Evolutionary conservation across 2,888 invertebrate species (phyloP).

Genomic region (Dromius quadrimaculatus): DNA sequence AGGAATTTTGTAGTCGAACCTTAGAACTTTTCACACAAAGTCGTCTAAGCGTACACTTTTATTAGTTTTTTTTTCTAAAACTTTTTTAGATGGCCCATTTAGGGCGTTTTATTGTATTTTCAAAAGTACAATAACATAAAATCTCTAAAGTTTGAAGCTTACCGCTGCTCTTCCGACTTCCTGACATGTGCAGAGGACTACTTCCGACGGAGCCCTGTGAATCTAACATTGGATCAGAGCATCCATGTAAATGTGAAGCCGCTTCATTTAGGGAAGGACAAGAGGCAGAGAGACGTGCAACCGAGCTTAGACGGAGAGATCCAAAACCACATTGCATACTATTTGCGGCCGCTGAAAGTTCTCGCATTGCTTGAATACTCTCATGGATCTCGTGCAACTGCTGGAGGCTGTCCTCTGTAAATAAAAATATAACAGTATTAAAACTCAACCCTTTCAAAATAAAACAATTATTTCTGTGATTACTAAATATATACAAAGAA

Average conservation of each 20-base stretch:
- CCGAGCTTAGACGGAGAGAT: conserved; percentile 60
- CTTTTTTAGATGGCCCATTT: no score
- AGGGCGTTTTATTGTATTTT: no score
- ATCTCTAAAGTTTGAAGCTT: no score
- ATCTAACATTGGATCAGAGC: conserved; percentile 63
- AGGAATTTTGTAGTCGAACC: no score
- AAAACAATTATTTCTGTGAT: no score
- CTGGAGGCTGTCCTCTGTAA: conserved; percentile 77
- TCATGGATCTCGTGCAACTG: conserved; percentile 82
- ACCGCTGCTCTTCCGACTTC: conserved; percentile 75
- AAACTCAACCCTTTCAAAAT: no score
- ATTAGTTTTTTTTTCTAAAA: no score
- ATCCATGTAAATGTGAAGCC: conserved; percentile 59
- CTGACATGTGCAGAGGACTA: conserved; percentile 67
- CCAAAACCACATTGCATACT: conserved; percentile 20
- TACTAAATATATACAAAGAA: no score
- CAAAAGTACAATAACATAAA: no score
- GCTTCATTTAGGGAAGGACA: conserved; percentile 78
- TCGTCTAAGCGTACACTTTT: no score
- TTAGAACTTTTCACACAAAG: no score
- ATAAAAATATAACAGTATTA: neutral
- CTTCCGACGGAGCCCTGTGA: conserved; percentile 70
- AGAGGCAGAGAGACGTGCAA: conserved; percentile 76
- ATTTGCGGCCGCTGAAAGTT: conserved; percentile 65
- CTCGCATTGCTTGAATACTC: conserved; percentile 82